Conservation (phyloP, 2,113 vertebrate species). For the Spea bombifrons region DNA sequence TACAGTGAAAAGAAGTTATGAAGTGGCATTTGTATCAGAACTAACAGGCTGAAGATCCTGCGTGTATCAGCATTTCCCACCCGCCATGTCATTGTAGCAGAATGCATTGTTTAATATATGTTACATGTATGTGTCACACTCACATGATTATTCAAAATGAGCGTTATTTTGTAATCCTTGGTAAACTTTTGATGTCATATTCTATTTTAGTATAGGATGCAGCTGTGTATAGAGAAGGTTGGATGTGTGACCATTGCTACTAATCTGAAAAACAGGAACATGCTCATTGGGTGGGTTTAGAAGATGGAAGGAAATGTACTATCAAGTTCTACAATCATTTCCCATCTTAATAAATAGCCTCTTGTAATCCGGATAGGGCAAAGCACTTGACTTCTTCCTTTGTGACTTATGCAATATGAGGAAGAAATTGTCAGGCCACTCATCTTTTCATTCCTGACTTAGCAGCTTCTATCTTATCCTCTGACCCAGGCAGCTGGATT, state of each 20-base stretch:
- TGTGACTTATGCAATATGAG: neutral
- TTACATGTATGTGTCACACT: too few species aligned
- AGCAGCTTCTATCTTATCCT: slow-evolving; percentile 11
- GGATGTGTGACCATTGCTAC: neutral
- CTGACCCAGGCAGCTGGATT: slow-evolving; percentile 10
- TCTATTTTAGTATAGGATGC: slow-evolving; percentile 27
- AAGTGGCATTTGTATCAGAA: too few species aligned
- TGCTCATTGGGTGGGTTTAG: slow-evolving; percentile 28
- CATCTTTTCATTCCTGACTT: neutral
- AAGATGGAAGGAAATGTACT: slow-evolving; percentile 29
- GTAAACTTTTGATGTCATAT: slow-evolving; percentile 15
- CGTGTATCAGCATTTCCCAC: too few species aligned
- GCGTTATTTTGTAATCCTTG: neutral
- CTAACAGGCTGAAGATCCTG: too few species aligned
- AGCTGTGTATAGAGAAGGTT: slow-evolving; percentile 24
- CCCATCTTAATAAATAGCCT: slow-evolving; percentile 25
- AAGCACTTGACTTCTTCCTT: neutral
- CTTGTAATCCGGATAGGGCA: neutral
- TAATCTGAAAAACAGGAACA: slow-evolving; percentile 36
- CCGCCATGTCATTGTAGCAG: too few species aligned
- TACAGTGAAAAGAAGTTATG: too few species aligned
- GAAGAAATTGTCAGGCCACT: neutral
- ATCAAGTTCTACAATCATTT: slow-evolving; percentile 22
- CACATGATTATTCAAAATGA: neutral
- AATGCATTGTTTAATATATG: too few species aligned